Evolutionary conservation across 2,888 invertebrate genomes (phyloP), one percentile per base, ranked within the genome.

Genomic region (Clistopyga incitator): DNA sequence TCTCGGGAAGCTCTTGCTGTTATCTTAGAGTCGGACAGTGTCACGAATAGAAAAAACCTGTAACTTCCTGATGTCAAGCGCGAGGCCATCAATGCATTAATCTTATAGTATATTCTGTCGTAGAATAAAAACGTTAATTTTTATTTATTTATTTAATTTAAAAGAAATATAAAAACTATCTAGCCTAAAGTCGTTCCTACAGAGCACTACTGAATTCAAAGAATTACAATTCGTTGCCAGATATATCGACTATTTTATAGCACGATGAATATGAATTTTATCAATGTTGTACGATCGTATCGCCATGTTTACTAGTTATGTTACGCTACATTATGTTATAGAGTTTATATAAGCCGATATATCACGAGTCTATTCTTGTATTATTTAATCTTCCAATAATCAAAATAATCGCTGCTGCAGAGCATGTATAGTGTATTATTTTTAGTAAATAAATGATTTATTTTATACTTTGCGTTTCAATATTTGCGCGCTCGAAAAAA

Each of bases 401-500:
- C 84, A 85, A 86, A 89, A 85, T 78, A 84, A 72, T 65, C 18
- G 52, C 64, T 56, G 77, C 77, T 70, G 64, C 52, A 82, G 84
- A 75, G 81, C 86, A 84, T 86, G 87, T 84, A 89, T 86, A 86
- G 88, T 88, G 89, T 89, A 90, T 89, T 89, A 90, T 89, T 91
- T 90, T 90, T 90, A 90, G 78, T 89, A 88, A 90, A 90, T 90
- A 91, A 91, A 91, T 88, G 84, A 86, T 90, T 90, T 90, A 90
- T 90, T 91, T 91, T 90, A 88, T 89, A 90, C 81, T 70, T 54
- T 13, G 77, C 29, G n/a, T 80, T 74, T 74, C 59, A 13, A 13
- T 6, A 13, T 29, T 25, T 34, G 15, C 20, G n/a, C 13, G 10
- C 8, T 70, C 42, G 29, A 89, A 29, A 78, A 29, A 11, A 2